Base-by-base conservation (phyloP, 2,888 invertebrate species). In the Teleogryllus oceanicus region DNA sequence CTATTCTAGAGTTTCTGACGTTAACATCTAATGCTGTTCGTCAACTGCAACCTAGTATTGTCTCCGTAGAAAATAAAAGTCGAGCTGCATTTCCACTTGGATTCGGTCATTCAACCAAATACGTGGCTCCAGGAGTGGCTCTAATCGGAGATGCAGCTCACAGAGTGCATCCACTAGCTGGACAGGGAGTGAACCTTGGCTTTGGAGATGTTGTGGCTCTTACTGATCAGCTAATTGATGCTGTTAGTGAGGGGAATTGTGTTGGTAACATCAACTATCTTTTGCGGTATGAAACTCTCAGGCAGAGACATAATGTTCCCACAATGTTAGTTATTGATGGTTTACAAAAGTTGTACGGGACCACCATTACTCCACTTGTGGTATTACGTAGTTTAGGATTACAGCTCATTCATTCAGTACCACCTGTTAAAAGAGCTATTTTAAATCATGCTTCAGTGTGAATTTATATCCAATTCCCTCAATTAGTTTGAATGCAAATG, bases 151-250 rank as follows among this genome's bases (percentile, higher is more conserved):
- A 96, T 87, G 94, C 96, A 75, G 94, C 96, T 0, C 94, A 98
- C 88, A 90, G 97, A 83, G 91, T 99, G 24, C 99, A 99, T 88
- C 99, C 99, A 0, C 87, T 99, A 83, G 99, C 99, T 74, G 99
- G 99, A 0, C 98, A 98, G 88, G 99, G 99, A 11, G 96, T 98
- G 0, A 99, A 99, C 89, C 89, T 99, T 76, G 99, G 99, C 2
- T 97, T 99, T 86, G 96, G 96, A 11, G 99, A 99, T 88, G 93
- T 97, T 0, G 90, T 92, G 0, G 88, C 92, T 78, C 86, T 92
- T 18, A 87, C 99, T 20, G 90, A 92, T 0, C 90, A 93, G 37
- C 92, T 94, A 0, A 88, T 92, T 0, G 91, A 92, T 84, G 88
- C 90, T 81, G 99, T 99, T 2, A 89, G 91, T 79, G 91, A 92